Conservation (phyloP, 2,113 vertebrate genomes). For the Prietella phreatophila region DNA sequence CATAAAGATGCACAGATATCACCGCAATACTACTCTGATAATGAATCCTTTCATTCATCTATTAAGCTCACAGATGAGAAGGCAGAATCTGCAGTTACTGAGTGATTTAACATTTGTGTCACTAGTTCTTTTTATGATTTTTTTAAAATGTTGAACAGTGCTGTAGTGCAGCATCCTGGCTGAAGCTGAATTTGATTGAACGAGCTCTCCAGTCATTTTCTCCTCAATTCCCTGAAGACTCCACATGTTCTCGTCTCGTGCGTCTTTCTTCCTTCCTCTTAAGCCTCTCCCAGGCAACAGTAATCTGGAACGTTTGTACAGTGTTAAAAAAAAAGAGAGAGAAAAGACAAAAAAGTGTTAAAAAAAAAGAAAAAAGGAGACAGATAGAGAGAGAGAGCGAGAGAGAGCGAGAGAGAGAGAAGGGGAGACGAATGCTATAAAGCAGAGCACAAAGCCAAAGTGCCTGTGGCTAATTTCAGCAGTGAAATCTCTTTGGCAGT, state of each 20-base stretch:
- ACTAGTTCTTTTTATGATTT: not conserved
- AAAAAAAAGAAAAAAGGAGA: slow-evolving; percentile 17
- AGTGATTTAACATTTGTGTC: not conserved
- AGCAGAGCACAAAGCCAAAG: slow-evolving; percentile 51
- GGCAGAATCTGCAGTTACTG: not conserved
- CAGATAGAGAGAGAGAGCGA: not conserved
- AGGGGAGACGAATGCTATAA: slow-evolving; percentile 11
- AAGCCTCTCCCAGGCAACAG: slow-evolving; percentile 47
- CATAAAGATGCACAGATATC: not conserved
- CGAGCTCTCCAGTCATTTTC: slow-evolving; percentile 45
- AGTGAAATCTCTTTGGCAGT: slow-evolving; percentile 50
- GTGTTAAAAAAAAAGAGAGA: slow-evolving; percentile 20
- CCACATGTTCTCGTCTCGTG: slow-evolving; percentile 24
- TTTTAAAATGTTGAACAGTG: not conserved
- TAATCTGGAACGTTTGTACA: slow-evolving; percentile 49
- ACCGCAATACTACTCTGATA: not conserved
- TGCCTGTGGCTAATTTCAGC: slow-evolving; percentile 54
- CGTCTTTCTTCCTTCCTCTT: slow-evolving; percentile 38
- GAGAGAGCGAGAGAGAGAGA: slow-evolving; percentile 16
- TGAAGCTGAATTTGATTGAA: slow-evolving; percentile 47
- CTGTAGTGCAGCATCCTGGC: slow-evolving; percentile 27
- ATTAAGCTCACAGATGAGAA: not conserved
- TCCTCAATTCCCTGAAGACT: slow-evolving; percentile 40
- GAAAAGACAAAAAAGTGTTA: slow-evolving; percentile 18
- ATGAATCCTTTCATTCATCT: not conserved